Percentiles rank a stretch among this genome's conserved stretches.
Conservation (phyloP, 1,140 invertebrate species). For the Drosophila seguyi region DNA sequence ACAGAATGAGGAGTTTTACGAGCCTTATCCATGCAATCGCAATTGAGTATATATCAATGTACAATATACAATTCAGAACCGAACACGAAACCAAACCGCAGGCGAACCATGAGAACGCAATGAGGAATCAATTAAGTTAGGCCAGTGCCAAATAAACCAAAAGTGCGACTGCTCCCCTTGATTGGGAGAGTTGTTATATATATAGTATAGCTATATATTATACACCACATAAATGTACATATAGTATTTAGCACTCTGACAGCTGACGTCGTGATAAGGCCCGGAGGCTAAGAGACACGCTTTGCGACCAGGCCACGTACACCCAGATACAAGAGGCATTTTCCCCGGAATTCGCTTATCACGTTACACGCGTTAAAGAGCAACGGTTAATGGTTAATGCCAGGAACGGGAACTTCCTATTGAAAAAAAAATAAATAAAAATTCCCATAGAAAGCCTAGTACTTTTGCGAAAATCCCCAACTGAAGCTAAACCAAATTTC, state of each 20-base stretch:
- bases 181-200: background rate
- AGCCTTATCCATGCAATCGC: constrained; percentile 22
- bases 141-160: constrained; percentile 20
- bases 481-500: background rate
- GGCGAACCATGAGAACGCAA: constrained; percentile 28
- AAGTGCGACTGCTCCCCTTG: constrained; percentile 8
- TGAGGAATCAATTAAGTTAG: constrained; percentile 47
- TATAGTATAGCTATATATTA: background rate
- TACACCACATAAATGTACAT: background rate
- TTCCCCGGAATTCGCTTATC: constrained; percentile 30
- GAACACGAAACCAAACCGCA: constrained; percentile 16
- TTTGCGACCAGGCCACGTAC: constrained; percentile 16
- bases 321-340: constrained; percentile 23
- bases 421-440: background rate
- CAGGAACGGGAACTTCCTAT: background rate
- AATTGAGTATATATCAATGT: constrained; percentile 18
- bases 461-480: background rate
- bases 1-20: constrained; percentile 31
- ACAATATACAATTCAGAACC: constrained; percentile 6
- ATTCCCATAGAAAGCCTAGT: background rate
- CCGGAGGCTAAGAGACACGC: constrained; percentile 20
- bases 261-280: constrained; percentile 42
- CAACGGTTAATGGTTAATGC: constrained; percentile 3
- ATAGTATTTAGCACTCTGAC: constrained; percentile 6
- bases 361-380: constrained; percentile 11